Evolutionary conservation across 2,797 vertebrate species (phyloP), one percentile per base, ranked within the genome.

Genomic region (Syngnathus acus): DNA sequence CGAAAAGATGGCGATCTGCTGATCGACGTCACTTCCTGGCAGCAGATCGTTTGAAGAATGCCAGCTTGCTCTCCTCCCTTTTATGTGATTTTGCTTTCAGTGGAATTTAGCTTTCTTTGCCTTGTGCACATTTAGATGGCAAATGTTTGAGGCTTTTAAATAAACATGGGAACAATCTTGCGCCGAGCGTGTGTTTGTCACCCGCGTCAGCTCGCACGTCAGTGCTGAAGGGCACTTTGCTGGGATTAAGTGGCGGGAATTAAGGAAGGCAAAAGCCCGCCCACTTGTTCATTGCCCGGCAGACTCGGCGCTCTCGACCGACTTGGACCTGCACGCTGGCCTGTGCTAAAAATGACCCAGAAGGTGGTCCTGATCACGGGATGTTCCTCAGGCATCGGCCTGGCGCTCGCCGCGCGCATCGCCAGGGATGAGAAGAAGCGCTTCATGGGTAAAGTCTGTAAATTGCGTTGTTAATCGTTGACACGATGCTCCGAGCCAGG

Each of bases 331-430:
- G 23, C 23, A 7, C 2, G 54, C 13, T 26, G 53, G 23, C 19
- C 7, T 16, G 47, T 17, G 16, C 3, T 50, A 68, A 80, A 53
- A 42, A 94, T 94, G 93, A 88, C 72, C 77, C 90, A 91, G 85
- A 94, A 93, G 81, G 89, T 88, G 58, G 93, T 95, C 5, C 92
- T 95, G 63, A 91, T 94, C 84, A 94, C 93, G 5, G 94, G 94
- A 68, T 95, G 94, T 71, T 95, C 94, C 53, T 94, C 94, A 13
- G 94, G 94, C 66, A 94, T 94, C 58, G 93, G 94, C 65, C 78
- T 95, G 16, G 88, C 93, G 11, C 80, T 95, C 80, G 94, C 94
- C 60, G 73, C 71, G 37, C 91, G 89, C 83, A 85, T 95, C 58
- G 92, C 93, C 19, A 92, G 85, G 68, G 93, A 95, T 78, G 91